These are phyloP conservation scores for Luperina nickerlii DNA, from an alignment of 2,888 invertebrate species.

Conservation along the genomic window DNA sequence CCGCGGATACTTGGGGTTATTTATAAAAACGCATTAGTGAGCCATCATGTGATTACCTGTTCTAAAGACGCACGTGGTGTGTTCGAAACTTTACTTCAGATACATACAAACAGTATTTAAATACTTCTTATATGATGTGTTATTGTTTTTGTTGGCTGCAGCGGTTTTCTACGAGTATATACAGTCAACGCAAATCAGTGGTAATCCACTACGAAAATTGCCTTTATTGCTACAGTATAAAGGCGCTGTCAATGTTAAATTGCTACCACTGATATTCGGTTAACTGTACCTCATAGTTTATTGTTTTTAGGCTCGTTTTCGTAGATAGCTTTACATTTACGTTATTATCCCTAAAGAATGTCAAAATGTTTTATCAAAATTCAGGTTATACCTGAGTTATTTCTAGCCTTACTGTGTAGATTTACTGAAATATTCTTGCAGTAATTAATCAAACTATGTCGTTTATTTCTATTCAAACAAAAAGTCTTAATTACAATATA, in stretches of 20 bases:
- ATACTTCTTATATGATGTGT: background rate
- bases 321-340: background rate
- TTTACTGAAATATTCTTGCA: background rate
- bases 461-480: too few relatives aligned
- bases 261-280: background rate
- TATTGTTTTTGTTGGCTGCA: background rate
- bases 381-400: background rate
- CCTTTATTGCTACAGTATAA: background rate
- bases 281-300: background rate
- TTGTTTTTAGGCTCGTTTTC: background rate
- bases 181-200: background rate
- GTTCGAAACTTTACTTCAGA: constrained; percentile 9
- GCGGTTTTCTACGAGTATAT: too few relatives aligned
- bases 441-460: background rate
- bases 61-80: constrained; percentile 27
- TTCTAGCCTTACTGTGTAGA: background rate
- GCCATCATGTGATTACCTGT: constrained; percentile 56
- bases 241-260: background rate
- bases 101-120: background rate
- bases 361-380: background rate
- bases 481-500: too few relatives aligned
- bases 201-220: background rate
- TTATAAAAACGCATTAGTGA: constrained; percentile 53
- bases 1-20: constrained; percentile 53
- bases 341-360: background rate